Evolutionary conservation across 2,113 vertebrate species (phyloP), one percentile per base, ranked within the genome.

Genomic region (Tor tambroides): DNA sequence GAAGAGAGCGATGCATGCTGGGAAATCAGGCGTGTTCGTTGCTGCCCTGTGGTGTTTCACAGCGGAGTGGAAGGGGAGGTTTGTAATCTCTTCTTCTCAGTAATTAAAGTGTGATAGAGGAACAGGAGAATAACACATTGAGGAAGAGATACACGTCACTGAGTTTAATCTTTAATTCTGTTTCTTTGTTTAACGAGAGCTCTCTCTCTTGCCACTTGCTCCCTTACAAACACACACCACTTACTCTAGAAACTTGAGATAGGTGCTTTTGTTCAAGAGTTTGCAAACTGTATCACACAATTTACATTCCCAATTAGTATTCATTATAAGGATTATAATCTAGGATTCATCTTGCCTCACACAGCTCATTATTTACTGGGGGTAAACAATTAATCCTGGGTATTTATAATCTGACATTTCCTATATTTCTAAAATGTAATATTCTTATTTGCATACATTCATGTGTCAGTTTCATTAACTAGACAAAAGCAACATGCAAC

Each of bases 41-140:
- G 4, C 17, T 54, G 28, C 76, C 28, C 49, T 78, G 76, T 78
- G 26, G 75, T 78, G 46, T 41, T 41, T 23, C 21, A 10, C 38
- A 74, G 35, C 21, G 35, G 17, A 78, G 49, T 56, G 10, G 17
- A 79, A 56, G 49, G 28, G 28, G 49, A 56, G 76, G 49, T 56
- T 56, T 79, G 49, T 32, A 43, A 79, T 78, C 19, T 28, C 76
- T 56, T 23, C 43, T 17, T 54, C 46, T 56, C 76, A 54, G 26
- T 78, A 78, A 78, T 54, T 78, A 56, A 78, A 78, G 8, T 19
- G 9, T 21, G 49, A 79, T 21, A 56, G 28, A 56, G 71, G 38
- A 74, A 74, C 71, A 72, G 35, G 71, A 21, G 28, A 56, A 56
- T 56, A 56, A 56, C 49, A 56, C 76, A 56, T 35, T 74, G 71